A percentile compares a stretch with the other conserved stretches of the same genome.
Conservation (phyloP, 1,140 invertebrate genomes). For the Oncopodura yosiiana region DNA sequence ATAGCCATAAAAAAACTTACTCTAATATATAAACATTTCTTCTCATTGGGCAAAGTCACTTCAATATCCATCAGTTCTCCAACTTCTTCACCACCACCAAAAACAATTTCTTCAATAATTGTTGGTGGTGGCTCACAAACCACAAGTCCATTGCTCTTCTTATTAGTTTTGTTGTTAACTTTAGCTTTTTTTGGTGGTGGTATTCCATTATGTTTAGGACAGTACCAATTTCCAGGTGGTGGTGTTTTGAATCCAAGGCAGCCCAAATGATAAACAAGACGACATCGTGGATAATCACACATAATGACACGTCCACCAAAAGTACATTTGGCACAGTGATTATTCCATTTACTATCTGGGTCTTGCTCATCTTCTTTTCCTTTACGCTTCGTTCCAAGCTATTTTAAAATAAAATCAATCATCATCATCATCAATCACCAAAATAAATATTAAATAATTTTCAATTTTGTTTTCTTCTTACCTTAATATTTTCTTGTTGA, state of each 20-base stretch:
- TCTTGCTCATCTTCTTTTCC: not conserved
- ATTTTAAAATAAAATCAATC: too few species aligned
- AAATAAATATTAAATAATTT: too few species aligned
- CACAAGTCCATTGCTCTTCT: too few species aligned
- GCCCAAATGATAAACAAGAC: constrained; percentile 17
- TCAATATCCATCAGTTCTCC: too few species aligned
- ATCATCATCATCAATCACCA: too few species aligned
- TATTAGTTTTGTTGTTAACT: not conserved
- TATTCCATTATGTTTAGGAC: constrained; percentile 8
- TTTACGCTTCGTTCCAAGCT: not conserved
- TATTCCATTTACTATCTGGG: constrained; percentile 12
- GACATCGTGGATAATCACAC: constrained; percentile 19
- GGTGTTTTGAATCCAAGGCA: constrained; percentile 11
- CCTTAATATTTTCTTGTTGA: constrained; percentile 10
- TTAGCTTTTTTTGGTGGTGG: constrained; percentile 3
- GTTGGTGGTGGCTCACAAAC: too few species aligned
- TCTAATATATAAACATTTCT: too few species aligned
- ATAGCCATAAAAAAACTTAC: too few species aligned
- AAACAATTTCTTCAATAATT: too few species aligned
- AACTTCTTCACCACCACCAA: too few species aligned
- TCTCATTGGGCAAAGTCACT: too few species aligned
- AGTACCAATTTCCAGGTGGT: constrained; percentile 17
- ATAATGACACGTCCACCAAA: constrained; percentile 17
- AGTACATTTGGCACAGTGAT: constrained; percentile 18
- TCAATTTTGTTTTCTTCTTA: too few species aligned